Evolutionary conservation across 2,113 vertebrate genomes (phyloP).

Genomic region (Chroicocephalus ridibundus): DNA sequence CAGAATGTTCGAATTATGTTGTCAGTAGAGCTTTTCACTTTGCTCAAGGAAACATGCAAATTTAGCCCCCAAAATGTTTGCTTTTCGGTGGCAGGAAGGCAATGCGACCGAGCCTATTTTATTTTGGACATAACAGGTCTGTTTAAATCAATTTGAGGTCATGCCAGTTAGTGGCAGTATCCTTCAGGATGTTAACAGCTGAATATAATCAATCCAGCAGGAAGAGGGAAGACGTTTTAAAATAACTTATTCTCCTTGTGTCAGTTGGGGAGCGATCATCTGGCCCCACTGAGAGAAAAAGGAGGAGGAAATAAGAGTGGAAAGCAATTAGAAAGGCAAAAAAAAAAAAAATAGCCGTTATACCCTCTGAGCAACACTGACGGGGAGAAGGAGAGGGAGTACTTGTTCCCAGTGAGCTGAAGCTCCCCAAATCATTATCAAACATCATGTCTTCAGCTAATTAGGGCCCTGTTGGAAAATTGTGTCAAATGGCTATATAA

Average conservation of each 20-base stretch:
- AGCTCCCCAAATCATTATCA: constrained; percentile 20
- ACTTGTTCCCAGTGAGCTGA: neutral
- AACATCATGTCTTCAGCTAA: constrained; percentile 35
- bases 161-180: neutral
- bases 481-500: neutral
- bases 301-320: neutral
- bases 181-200: constrained; percentile 23
- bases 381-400: neutral
- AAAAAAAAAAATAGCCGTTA: constrained; percentile 9
- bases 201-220: constrained; percentile 8
- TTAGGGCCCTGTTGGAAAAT: constrained; percentile 47
- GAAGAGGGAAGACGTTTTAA: neutral
- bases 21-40: neutral
- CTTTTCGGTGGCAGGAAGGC: neutral
- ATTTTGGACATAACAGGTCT: neutral
- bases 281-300: constrained; percentile 7
- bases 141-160: constrained; percentile 41
- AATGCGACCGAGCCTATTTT: neutral
- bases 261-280: neutral
- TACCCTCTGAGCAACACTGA: neutral
- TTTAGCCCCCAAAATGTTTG: neutral
- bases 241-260: constrained; percentile 23
- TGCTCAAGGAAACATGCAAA: neutral
- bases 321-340: constrained; percentile 32
- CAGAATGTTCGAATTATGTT: neutral